Conservation (phyloP, 2,113 vertebrate genomes). For the Callocephalon fimbriatum region DNA sequence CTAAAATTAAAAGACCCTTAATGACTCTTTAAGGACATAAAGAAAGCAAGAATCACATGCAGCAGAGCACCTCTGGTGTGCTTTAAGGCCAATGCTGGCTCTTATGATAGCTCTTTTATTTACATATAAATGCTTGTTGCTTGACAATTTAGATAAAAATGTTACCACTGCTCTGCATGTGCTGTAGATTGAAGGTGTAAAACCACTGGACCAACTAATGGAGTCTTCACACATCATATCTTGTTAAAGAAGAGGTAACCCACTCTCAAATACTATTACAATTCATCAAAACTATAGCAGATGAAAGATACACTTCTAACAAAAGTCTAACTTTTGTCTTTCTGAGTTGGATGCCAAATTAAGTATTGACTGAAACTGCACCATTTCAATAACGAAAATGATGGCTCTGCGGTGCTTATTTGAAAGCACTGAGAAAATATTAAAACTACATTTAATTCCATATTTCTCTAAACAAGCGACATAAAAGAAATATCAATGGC, state of each 20-base stretch:
- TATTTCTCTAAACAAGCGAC: background rate
- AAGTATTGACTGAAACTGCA: background rate
- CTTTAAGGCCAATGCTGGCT: background rate
- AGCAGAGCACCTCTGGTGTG: background rate
- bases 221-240: slow-evolving; percentile 61
- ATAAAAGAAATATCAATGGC: background rate
- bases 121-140: slow-evolving; percentile 61
- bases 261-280: slow-evolving; percentile 28
- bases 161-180: slow-evolving; percentile 47
- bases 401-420: background rate
- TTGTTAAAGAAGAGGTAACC: slow-evolving; percentile 59
- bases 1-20: slow-evolving; percentile 43
- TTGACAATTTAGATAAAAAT: slow-evolving; percentile 70
- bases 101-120: slow-evolving; percentile 38
- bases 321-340: slow-evolving; percentile 9
- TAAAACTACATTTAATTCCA: background rate
- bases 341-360: background rate
- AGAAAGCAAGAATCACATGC: background rate
- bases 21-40: slow-evolving; percentile 22
- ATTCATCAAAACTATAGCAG: slow-evolving; percentile 12
- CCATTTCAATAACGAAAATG: background rate
- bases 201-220: slow-evolving; percentile 65
- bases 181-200: slow-evolving; percentile 49
- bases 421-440: background rate
- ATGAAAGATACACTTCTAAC: background rate